phyloP scores from a whole-genome alignment of 2,888 invertebrate genomes.

The Nomada hirtipes region DNA sequence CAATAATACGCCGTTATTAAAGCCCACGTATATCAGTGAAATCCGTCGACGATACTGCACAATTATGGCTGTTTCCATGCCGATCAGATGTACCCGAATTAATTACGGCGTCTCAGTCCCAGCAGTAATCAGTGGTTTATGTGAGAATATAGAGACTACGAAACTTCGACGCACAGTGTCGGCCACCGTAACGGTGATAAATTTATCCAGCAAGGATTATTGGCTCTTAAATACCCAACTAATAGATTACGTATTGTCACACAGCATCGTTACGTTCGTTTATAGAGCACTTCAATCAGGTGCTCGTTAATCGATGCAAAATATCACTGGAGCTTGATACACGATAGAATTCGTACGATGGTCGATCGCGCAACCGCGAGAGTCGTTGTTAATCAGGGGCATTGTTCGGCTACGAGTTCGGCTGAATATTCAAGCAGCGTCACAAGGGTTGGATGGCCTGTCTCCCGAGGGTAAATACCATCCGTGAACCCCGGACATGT shows the following conservation, averaged over 20 bases:
- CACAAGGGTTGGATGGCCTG: conserved; percentile 73
- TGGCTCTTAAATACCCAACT: too few relatives aligned
- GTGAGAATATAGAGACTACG: not conserved
- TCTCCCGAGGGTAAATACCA: conserved; percentile 61
- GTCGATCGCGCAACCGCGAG: conserved; percentile 3
- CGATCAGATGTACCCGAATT: conserved; percentile 68
- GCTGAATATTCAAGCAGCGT: conserved; percentile 78
- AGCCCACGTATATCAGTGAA: conserved; percentile 70
- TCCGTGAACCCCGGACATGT: conserved; percentile 20
- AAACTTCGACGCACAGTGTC: too few relatives aligned
- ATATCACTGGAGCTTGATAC: not conserved
- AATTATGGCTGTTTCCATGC: conserved; percentile 71
- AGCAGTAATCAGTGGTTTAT: conserved; percentile 45
- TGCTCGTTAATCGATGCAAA: not conserved
- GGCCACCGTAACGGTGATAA: too few relatives aligned
- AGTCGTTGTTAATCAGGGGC: conserved; percentile 75
- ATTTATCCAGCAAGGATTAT: too few relatives aligned
- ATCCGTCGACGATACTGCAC: conserved; percentile 64
- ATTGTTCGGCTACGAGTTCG: conserved; percentile 72
- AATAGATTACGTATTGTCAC: too few relatives aligned
- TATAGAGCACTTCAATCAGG: too few relatives aligned
- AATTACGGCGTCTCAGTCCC: conserved; percentile 57
- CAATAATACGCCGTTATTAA: conserved; percentile 78
- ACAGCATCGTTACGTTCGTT: too few relatives aligned
- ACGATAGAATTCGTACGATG: conserved; percentile 25